Conservation (phyloP, 2,797 vertebrate species). For the Argyrosomus regius region DNA sequence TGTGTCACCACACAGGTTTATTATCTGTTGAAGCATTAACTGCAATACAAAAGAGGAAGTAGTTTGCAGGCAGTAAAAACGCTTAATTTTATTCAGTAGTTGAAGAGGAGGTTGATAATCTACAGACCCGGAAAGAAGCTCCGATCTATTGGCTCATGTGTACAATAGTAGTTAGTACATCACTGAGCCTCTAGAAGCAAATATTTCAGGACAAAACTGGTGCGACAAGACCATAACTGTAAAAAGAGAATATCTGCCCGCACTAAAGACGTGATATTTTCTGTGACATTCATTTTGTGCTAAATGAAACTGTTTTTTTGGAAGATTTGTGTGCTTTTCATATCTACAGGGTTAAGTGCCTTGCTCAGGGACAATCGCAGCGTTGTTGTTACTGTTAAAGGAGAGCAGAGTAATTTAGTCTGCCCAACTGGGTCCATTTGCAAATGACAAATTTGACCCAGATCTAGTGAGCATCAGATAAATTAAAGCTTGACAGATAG, state of each 20-base stretch:
- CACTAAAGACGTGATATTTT: too few species aligned
- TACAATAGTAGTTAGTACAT: too few species aligned
- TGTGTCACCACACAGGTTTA: neutral
- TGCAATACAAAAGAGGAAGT: too few species aligned
- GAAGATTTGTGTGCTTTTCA: neutral
- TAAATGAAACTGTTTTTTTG: neutral
- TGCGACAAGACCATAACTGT: neutral
- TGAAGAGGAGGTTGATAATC: too few species aligned
- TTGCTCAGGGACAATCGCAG: neutral
- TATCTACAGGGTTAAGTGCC: slow-evolving; percentile 17
- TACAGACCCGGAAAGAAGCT: too few species aligned
- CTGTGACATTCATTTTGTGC: neutral
- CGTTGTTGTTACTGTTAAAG: neutral
- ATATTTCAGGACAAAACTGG: neutral
- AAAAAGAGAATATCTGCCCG: too few species aligned
- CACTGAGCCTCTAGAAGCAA: too few species aligned
- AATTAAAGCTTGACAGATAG: slow-evolving; percentile 34
- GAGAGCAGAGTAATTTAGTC: slow-evolving; percentile 17
- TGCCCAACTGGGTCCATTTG: slow-evolving; percentile 35
- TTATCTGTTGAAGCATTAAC: too few species aligned
- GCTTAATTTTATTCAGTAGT: too few species aligned
- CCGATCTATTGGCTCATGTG: too few species aligned
- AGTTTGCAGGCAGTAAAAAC: too few species aligned
- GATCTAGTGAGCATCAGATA: slow-evolving; percentile 30
- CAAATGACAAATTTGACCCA: slow-evolving; percentile 55